These are phyloP conservation scores for Allophyes oxyacanthae DNA, from an alignment of 2,888 invertebrate genomes.

Conservation along the genomic window DNA sequence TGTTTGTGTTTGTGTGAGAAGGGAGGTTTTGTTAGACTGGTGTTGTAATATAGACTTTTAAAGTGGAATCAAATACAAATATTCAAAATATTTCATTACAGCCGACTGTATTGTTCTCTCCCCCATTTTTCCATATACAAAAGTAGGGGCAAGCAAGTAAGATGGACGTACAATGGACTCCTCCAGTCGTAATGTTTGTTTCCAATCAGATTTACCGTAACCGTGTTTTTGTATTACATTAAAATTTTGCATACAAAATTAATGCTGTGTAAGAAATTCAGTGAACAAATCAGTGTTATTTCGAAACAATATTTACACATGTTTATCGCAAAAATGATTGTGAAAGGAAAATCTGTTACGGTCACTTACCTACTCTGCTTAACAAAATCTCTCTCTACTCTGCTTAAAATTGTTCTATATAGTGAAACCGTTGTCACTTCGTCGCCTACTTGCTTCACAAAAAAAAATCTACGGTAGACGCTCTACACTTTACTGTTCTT, in stretches of 20 bases:
- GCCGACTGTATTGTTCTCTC: constrained; percentile 70
- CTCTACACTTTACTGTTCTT: no score
- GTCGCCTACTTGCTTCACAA: no score
- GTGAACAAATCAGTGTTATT: neutral
- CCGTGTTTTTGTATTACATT: constrained; percentile 20
- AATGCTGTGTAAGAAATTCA: constrained; percentile 5
- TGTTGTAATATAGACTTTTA: constrained; percentile 60
- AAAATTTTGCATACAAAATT: constrained; percentile 1
- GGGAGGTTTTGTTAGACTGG: constrained; percentile 61
- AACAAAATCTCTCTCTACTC: no score
- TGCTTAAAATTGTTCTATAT: no score
- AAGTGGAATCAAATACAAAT: constrained; percentile 82
- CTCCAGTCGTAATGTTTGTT: constrained; percentile 37
- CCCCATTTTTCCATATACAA: constrained; percentile 71
- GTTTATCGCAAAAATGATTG: no score
- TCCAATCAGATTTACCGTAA: constrained; percentile 41
- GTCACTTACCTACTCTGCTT: no score
- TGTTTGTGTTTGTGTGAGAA: constrained; percentile 30
- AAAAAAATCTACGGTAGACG: no score
- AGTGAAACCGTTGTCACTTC: no score
- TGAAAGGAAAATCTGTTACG: no score
- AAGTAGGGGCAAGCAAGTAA: constrained; percentile 56
- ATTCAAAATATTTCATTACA: constrained; percentile 86
- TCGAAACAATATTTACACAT: no score
- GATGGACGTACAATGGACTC: constrained; percentile 47